Evolutionary conservation across 1,140 invertebrate species (phyloP), one percentile per base, ranked within the genome.

Genomic region (Cyclina sinensis): DNA sequence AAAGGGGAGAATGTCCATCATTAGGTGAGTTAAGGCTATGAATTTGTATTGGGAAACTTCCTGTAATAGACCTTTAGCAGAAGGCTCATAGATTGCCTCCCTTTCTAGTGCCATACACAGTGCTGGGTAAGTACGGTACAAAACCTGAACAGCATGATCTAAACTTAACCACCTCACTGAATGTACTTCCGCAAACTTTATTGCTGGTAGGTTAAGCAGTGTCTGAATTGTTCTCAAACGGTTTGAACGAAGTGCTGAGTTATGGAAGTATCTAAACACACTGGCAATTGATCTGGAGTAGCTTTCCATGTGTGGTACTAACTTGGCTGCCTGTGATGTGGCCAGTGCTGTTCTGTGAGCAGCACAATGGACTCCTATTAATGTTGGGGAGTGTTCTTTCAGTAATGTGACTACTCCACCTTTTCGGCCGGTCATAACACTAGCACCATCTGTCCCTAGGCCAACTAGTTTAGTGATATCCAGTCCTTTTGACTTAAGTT

Each of bases 341-440:
- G 27, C 83, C 1, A 84, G 73, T 1, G 68, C 37, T 51, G 83
- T 59, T 1, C 84, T 51, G 62, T 90, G 89, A 9, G 83, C 68
- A n/a, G 79, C 46, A 81, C 82, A 89, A 30, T 90, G 83, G 4
- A 90, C 32, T 11, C 43, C 27, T 18, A 88, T 70, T 57, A 84
- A n/a, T 18, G 21, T n/a, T 24, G 54, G 79, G 0, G 48, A 46
- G 5, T 84, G 21, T 27, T 79, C 54, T 74, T 30, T 80, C 21
- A 88, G 51, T 16, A 88, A 27, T 24, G 81, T 81, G 30, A 35
- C 81, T 18, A 88, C 82, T 78, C 86, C 80, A 43, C 35, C 39
- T 37, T 37, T 82, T 2, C 27, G 2, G 16, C 81, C 86, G 0
- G 48, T 73, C 54, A 81, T 88, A 0, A 88, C 81, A 43, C 80